phyloP scores from a whole-genome alignment of 2,113 vertebrate genomes.

The Bubo scandiacus region DNA sequence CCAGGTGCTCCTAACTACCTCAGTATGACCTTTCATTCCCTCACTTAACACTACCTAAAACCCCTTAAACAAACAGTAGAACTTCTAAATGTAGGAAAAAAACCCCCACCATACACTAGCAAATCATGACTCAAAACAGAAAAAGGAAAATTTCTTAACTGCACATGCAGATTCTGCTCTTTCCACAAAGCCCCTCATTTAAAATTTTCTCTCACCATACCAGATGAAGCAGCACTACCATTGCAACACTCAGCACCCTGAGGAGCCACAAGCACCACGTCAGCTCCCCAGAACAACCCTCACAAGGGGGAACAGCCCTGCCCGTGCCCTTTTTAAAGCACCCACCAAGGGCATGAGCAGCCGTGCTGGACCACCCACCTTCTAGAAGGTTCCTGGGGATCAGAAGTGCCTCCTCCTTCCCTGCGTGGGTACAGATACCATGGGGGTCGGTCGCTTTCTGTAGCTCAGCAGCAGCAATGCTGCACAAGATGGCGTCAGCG shows the following conservation, averaged over 20 bases:
- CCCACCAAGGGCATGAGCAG: neutral
- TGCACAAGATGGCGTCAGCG: too few relatives aligned
- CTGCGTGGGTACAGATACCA: neutral
- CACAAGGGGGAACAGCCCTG: rapidly evolving
- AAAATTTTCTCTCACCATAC: rapidly evolving
- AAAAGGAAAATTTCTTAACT: rapidly evolving
- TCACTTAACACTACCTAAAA: rapidly evolving
- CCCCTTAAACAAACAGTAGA: rapidly evolving
- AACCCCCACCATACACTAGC: rapidly evolving
- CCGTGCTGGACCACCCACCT: neutral
- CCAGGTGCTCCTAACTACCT: rapidly evolving
- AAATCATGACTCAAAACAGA: rapidly evolving
- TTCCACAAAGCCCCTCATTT: rapidly evolving
- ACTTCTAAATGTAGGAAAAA: rapidly evolving
- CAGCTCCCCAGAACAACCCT: too few relatives aligned
- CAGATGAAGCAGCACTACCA: too few relatives aligned
- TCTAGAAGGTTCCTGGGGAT: neutral
- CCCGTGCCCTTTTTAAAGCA: rapidly evolving
- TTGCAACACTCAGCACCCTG: too few relatives aligned
- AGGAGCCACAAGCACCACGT: too few relatives aligned
- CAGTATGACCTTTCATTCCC: rapidly evolving
- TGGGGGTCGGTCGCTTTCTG: too few relatives aligned
- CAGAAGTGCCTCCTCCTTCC: neutral
- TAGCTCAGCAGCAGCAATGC: too few relatives aligned
- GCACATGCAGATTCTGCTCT: too few relatives aligned